These are phyloP conservation scores for Tenualosa ilisha DNA, from an alignment of 2,797 vertebrate species.

Conservation along the genomic window DNA sequence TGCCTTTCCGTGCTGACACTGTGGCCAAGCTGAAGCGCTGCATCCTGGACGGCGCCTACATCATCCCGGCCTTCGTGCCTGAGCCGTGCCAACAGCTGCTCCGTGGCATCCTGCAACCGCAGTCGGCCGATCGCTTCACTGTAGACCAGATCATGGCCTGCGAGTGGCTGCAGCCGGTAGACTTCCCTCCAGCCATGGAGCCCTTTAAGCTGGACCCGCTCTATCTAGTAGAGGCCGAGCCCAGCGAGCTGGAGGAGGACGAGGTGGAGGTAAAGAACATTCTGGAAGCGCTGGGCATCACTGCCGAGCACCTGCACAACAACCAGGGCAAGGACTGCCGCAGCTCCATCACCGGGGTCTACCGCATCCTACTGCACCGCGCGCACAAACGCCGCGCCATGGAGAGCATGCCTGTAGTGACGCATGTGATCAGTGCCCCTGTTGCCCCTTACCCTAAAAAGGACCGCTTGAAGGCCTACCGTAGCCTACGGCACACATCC, in stretches of 20 bases:
- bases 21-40: constrained; percentile 93
- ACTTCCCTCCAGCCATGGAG: constrained; percentile 83
- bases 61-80: constrained; percentile 80
- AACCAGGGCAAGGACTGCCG: constrained; percentile 86
- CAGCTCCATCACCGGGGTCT: constrained; percentile 90
- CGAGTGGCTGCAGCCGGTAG: constrained; percentile 89
- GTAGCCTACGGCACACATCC: constrained; percentile 87
- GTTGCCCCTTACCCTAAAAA: constrained; percentile 65
- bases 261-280: constrained; percentile 84
- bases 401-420: constrained; percentile 77
- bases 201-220: constrained; percentile 88
- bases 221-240: constrained; percentile 76
- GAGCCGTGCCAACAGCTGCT: constrained; percentile 88
- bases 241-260: constrained; percentile 78
- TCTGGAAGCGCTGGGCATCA: constrained; percentile 86
- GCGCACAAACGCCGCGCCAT: constrained; percentile 84
- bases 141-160: constrained; percentile 88
- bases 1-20: constrained; percentile 95
- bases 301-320: constrained; percentile 87
- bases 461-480: constrained; percentile 74
- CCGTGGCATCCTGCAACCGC: constrained; percentile 83
- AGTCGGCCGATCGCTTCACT: constrained; percentile 81
- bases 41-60: constrained; percentile 89
- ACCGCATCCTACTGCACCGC: constrained; percentile 89
- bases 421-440: constrained; percentile 63